These are phyloP conservation scores for Neodiprion lecontei DNA, from an alignment of 1,140 invertebrate genomes.

Conservation along the genomic window DNA sequence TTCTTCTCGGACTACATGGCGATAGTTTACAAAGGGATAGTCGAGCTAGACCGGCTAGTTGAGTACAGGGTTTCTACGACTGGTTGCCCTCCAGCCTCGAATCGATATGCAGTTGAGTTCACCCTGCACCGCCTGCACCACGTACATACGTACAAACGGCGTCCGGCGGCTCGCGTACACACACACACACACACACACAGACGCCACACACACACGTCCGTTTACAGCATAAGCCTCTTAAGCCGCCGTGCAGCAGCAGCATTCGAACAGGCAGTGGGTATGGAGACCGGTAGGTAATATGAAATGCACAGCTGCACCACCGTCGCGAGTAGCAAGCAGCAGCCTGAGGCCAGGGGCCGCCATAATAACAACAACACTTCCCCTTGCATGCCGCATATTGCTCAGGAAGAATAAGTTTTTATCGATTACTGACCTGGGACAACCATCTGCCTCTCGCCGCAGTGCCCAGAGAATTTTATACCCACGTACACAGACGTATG, in stretches of 20 bases:
- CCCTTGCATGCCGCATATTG: neutral
- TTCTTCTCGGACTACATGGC: no score
- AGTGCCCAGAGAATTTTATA: neutral
- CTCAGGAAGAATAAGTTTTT: slow-evolving; percentile 39
- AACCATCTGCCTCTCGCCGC: slow-evolving; percentile 34
- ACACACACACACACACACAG: neutral
- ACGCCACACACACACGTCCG: neutral
- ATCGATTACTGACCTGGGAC: slow-evolving; percentile 48
- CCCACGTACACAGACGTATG: neutral
- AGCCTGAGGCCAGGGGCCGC: no score
- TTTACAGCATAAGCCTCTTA: neutral
- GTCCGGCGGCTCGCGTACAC: slow-evolving; percentile 14
- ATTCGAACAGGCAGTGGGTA: neutral
- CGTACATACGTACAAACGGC: slow-evolving; percentile 26
- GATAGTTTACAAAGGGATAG: no score
- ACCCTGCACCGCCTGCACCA: slow-evolving; percentile 6
- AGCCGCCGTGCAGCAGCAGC: neutral
- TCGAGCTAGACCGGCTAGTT: no score
- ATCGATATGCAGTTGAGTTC: no score
- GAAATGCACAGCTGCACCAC: slow-evolving; percentile 30
- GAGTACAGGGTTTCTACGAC: no score
- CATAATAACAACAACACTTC: neutral
- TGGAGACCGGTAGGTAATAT: neutral
- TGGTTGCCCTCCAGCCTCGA: no score
- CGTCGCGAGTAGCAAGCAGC: no score